Conservation (phyloP, 2,888 invertebrate genomes). For the Lasioglossum figueresi region DNA sequence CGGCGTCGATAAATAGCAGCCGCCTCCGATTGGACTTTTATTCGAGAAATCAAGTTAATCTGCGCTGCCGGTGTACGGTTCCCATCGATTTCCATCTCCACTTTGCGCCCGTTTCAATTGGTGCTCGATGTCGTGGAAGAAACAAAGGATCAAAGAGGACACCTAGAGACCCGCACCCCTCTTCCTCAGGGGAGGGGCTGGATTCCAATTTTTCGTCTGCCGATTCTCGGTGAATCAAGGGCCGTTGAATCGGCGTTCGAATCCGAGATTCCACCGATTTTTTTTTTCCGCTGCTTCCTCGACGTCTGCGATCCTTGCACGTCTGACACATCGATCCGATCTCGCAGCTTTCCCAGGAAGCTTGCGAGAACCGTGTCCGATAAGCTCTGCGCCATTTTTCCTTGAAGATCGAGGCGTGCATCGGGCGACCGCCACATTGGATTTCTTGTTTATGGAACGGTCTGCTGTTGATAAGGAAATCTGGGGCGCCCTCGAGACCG, state of each 20-base stretch:
- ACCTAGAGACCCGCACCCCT: neutral
- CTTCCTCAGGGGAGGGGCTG: neutral
- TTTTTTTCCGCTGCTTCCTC: neutral
- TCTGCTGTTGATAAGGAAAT: conserved; percentile 30
- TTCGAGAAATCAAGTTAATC: conserved; percentile 41
- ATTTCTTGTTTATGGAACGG: conserved; percentile 27
- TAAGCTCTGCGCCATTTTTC: conserved; percentile 13
- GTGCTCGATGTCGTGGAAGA: conserved; percentile 43
- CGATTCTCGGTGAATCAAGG: neutral
- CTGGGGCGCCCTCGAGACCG: conserved; percentile 24
- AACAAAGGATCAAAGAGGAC: conserved; percentile 43
- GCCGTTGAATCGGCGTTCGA: neutral
- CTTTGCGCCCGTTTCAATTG: conserved; percentile 46
- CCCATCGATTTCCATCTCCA: conserved; percentile 34
- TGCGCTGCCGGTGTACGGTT: conserved; percentile 2
- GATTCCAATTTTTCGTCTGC: conserved; percentile 37
- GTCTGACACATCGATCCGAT: neutral
- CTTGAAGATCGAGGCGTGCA: neutral
- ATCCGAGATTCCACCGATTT: neutral
- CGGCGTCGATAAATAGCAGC: conserved; percentile 25
- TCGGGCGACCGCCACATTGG: conserved; percentile 19
- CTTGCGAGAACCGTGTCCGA: neutral
- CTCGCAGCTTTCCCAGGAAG: neutral
- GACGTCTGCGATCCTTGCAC: neutral
- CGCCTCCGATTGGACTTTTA: conserved; percentile 6